Base-by-base conservation (phyloP, 2,888 invertebrate species). In the Tetragonula carbonaria region DNA sequence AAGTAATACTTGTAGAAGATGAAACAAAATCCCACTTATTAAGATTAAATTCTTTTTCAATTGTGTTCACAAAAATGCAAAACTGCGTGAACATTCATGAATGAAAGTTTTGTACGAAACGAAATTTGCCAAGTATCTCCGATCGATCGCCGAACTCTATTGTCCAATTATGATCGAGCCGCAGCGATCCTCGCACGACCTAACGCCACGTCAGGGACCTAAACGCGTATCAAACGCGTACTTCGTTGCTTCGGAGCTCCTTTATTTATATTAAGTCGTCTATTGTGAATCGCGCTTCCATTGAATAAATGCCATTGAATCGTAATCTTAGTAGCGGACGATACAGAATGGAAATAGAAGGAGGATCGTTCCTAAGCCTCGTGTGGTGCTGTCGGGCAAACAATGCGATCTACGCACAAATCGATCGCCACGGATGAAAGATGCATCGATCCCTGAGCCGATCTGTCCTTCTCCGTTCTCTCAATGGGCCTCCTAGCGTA, bases 321-420 rank as follows among this genome's bases (percentile, higher is more conserved):
- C 84, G 80, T 80, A 78, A 84, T 84, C 80, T 80, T 77, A 79
- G 85, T 85, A 85, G 84, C 85, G 65, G 66, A 62, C 73, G 62
- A 75, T 57, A 21, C 72, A 65, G 63, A 73, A 74, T 65, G 80
- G 79, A 84, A 74, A 68, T 84, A 80, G 78, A 76, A 80, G 84
- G 74, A 79, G 80, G 76, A 84, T 79, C 84, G 59, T 67, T 84
- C 63, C 51, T 79, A 75, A 79, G 79, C 76, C 72, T 65, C n/a
- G 85, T 71, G 76, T 75, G 83, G 76, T 80, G 80, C 85, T 88
- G 85, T 84, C 88, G 68, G 2, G 59, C 73, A 71, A 73, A 88
- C 87, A 85, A 88, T 88, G 68, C 71, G 82, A 84, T 86, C 82
- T 77, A 86, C 74, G 82, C 82, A 81, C 85, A 87, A 88, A 88